Conservation (phyloP, 2,888 invertebrate genomes). For the Branchipolynoe longqiensis region DNA sequence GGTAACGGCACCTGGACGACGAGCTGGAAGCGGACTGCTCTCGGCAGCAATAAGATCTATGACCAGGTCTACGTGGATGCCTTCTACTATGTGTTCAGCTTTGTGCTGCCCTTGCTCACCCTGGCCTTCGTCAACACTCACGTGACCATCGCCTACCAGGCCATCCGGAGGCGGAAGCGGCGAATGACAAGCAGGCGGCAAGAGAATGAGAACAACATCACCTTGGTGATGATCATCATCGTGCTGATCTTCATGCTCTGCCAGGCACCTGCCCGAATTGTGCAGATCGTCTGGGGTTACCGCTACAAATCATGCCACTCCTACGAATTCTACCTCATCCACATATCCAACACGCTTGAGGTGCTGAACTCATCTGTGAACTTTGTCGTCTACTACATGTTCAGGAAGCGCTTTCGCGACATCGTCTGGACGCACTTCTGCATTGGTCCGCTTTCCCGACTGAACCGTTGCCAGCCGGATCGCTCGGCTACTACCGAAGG, state of each 20-base stretch:
- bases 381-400: constrained; percentile 67
- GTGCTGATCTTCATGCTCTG: constrained; percentile 68
- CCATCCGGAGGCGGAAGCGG: constrained; percentile 61
- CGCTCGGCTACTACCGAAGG: constrained; percentile 55
- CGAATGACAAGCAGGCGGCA: constrained; percentile 64
- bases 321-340: constrained; percentile 67
- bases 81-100: constrained; percentile 67
- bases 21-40: constrained; percentile 61
- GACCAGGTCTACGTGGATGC: constrained; percentile 64
- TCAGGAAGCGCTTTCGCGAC: constrained; percentile 66
- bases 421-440: constrained; percentile 61
- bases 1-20: constrained; percentile 48
- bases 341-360: constrained; percentile 67
- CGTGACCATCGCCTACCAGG: constrained; percentile 67
- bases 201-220: constrained; percentile 67
- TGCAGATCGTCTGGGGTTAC: constrained; percentile 64
- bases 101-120: constrained; percentile 66
- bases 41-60: constrained; percentile 63
- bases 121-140: constrained; percentile 64
- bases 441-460: constrained; percentile 33
- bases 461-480: not conserved
- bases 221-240: constrained; percentile 69
- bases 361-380: constrained; percentile 69
- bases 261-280: constrained; percentile 67
- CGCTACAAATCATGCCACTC: constrained; percentile 61